A percentile compares a stretch with the other conserved stretches of the same genome.
Conservation (phyloP, 1,140 invertebrate genomes). For the Hypothenemus hampei region DNA sequence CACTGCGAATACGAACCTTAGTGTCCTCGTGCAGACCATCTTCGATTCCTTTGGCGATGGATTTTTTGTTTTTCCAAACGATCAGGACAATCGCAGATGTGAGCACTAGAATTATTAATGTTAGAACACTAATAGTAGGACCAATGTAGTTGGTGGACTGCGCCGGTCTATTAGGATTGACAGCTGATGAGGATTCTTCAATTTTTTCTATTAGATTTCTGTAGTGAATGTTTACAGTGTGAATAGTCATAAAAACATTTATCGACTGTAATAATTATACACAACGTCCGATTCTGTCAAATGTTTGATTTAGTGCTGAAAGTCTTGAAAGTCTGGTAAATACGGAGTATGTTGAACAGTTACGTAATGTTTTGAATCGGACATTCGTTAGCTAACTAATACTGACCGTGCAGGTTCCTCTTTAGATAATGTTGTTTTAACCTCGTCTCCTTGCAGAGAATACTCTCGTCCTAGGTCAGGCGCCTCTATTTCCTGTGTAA, state of each 20-base stretch:
- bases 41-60: too few species aligned
- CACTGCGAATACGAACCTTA: slow-evolving; percentile 11
- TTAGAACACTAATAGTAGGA: slow-evolving; percentile 69
- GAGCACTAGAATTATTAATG: slow-evolving; percentile 66
- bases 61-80: slow-evolving; percentile 61
- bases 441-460: slow-evolving; percentile 64
- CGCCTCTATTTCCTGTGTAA: too few species aligned
- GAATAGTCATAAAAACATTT: too few species aligned
- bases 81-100: slow-evolving; percentile 66
- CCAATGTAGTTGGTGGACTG: slow-evolving; percentile 61
- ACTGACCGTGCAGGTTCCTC: slow-evolving; percentile 27
- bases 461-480: too few species aligned
- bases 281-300: too few species aligned
- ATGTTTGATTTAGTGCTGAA: too few species aligned
- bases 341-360: too few species aligned
- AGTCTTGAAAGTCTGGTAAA: too few species aligned
- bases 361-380: too few species aligned
- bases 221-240: too few species aligned
- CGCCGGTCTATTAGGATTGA: slow-evolving; percentile 27
- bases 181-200: not conserved
- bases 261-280: too few species aligned
- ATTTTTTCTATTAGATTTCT: too few species aligned
- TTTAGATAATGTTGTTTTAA: slow-evolving; percentile 47
- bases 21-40: slow-evolving; percentile 2
- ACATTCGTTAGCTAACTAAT: not conserved